These are phyloP conservation scores for Drosophila lacteicornis DNA, from an alignment of 1,140 invertebrate species.

Conservation along the genomic window DNA sequence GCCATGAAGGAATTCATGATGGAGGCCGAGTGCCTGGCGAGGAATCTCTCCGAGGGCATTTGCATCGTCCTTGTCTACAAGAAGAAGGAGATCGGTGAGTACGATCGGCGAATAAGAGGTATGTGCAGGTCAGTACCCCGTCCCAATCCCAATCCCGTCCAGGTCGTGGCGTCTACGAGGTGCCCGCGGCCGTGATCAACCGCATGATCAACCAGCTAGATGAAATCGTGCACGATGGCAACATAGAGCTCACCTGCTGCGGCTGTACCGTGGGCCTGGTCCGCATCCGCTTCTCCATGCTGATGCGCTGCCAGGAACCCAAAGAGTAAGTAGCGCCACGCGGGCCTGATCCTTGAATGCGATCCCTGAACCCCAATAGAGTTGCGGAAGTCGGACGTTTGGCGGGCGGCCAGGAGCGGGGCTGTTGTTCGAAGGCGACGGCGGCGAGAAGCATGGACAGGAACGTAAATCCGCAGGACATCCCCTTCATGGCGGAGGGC, in stretches of 20 bases:
- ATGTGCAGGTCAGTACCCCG: neutral
- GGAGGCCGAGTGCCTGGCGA: constrained; percentile 47
- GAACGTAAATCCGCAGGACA: constrained; percentile 26
- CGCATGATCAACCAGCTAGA: constrained; percentile 28
- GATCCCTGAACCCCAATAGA: constrained; percentile 71
- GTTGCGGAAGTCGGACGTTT: constrained; percentile 36
- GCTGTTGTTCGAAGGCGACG: neutral
- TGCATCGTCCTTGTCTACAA: constrained; percentile 38
- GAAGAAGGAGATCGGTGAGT: constrained; percentile 63
- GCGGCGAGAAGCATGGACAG: constrained; percentile 1
- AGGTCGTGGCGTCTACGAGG: constrained; percentile 60
- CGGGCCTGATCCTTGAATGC: constrained; percentile 52
- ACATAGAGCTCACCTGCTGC: constrained; percentile 62
- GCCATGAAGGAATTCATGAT: constrained; percentile 35
- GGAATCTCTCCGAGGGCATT: constrained; percentile 54
- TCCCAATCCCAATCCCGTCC: neutral
- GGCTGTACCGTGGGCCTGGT: constrained; percentile 67
- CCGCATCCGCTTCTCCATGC: constrained; percentile 50
- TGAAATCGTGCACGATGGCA: constrained; percentile 44
- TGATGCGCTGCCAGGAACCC: constrained; percentile 50
- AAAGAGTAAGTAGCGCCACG: constrained; percentile 64
- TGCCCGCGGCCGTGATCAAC: constrained; percentile 38
- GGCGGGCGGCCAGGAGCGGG: constrained; percentile 10
- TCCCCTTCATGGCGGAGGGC: neutral
- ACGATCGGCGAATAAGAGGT: fast-evolving